Conservation (phyloP, 2,888 invertebrate genomes). For the Branchinecta sandiegonensis region DNA sequence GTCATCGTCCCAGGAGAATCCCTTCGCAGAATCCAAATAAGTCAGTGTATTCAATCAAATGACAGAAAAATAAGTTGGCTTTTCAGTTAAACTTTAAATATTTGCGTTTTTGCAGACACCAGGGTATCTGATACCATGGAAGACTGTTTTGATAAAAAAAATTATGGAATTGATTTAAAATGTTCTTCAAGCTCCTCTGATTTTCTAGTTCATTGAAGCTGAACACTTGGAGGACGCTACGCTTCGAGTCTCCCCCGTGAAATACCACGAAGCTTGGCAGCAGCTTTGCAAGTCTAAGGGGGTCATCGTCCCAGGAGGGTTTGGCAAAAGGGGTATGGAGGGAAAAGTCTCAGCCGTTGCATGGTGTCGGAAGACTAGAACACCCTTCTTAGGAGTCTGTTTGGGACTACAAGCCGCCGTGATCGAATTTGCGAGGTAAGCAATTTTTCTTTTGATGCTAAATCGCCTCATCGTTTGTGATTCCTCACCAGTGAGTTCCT, state of each 20-base stretch:
- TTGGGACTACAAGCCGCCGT: conserved; percentile 95
- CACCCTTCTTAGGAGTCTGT: conserved; percentile 90
- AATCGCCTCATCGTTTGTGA: too few relatives aligned
- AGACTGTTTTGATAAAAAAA: too few relatives aligned
- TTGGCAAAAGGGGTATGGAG: conserved; percentile 86
- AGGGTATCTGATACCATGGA: too few relatives aligned
- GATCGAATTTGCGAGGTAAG: conserved; percentile 63
- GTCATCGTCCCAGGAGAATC: conserved; percentile 93
- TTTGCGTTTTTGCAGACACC: too few relatives aligned
- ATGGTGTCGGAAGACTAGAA: conserved; percentile 78
- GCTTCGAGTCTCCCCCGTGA: conserved; percentile 56
- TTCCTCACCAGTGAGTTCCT: neutral
- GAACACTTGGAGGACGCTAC: conserved; percentile 65
- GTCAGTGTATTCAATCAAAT: too few relatives aligned
- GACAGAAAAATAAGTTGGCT: too few relatives aligned
- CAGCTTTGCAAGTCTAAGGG: conserved; percentile 67
- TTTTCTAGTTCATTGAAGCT: conserved; percentile 66
- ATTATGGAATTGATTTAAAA: too few relatives aligned
- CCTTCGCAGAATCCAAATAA: neutral
- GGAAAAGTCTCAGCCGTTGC: conserved; percentile 87
- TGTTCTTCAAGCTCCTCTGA: too few relatives aligned
- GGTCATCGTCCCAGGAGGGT: conserved; percentile 92
- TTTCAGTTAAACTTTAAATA: too few relatives aligned
- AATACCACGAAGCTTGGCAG: conserved; percentile 87
- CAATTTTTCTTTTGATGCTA: neutral